Percentiles rank a stretch among this genome's conserved stretches.
These are phyloP conservation scores for Neopipo cinnamomea DNA, from an alignment of 2,113 vertebrate species.

Conservation along the genomic window DNA sequence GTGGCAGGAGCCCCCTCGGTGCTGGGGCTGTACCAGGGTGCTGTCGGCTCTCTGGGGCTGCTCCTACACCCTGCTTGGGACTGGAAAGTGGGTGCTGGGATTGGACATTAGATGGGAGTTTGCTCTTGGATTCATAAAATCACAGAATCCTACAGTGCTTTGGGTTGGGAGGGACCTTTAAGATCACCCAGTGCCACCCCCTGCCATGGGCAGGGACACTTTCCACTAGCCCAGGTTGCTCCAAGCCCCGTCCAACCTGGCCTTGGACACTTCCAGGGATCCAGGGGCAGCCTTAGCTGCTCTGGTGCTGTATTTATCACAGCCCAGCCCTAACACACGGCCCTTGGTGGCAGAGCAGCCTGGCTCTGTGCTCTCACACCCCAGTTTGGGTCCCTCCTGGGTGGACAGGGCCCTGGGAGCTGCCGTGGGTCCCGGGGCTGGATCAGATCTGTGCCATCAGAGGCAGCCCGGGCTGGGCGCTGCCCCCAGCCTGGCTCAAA, in stretches of 20 bases:
- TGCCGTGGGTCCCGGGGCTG: rapidly evolving
- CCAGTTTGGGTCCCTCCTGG: rapidly evolving
- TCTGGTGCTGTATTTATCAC: rapidly evolving
- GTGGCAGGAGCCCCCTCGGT: background rate
- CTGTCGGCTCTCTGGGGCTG: rapidly evolving
- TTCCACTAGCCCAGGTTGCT: rapidly evolving
- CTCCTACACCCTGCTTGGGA: background rate
- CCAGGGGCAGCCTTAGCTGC: background rate
- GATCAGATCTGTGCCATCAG: background rate
- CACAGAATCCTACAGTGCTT: background rate
- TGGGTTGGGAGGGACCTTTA: rapidly evolving
- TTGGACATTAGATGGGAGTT: rapidly evolving
- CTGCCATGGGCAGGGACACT: background rate
- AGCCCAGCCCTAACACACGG: rapidly evolving
- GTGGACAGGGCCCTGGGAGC: background rate
- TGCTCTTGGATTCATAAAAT: background rate
- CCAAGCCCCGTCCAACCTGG: background rate
- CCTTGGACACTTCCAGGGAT: background rate
- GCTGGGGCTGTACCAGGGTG: background rate
- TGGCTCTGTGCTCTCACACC: rapidly evolving
- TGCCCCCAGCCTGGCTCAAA: background rate
- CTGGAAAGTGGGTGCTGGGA: background rate
- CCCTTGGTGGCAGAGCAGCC: rapidly evolving
- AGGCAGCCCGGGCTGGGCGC: background rate
- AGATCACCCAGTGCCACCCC: rapidly evolving